A percentile compares a stretch with the other conserved stretches of the same genome.
Conservation (phyloP, 2,113 vertebrate species). For the Protobothrops mucrosquamatus region DNA sequence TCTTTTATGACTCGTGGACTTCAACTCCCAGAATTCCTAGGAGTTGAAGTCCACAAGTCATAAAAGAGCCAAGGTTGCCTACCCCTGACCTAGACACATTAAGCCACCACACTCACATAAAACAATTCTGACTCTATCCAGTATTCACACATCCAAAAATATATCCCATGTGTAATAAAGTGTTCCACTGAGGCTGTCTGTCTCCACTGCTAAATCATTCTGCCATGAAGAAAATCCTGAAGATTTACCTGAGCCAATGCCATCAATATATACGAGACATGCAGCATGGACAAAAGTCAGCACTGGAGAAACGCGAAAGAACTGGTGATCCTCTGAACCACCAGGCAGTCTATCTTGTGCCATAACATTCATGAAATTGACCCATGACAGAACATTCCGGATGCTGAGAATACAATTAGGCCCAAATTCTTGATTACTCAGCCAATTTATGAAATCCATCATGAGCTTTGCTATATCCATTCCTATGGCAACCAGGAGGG, state of each 20-base stretch:
- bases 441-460: slow-evolving; percentile 94
- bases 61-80: no score
- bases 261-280: slow-evolving; percentile 91
- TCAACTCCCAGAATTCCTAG: no score
- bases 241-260: slow-evolving; percentile 88
- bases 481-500: slow-evolving; percentile 61
- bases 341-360: slow-evolving; percentile 59
- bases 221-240: background rate
- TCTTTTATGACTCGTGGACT: no score
- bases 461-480: slow-evolving; percentile 85
- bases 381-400: slow-evolving; percentile 91
- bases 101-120: background rate
- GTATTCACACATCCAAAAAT: background rate
- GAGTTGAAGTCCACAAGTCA: no score
- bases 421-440: slow-evolving; percentile 89
- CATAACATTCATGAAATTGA: slow-evolving; percentile 88
- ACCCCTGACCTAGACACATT: background rate
- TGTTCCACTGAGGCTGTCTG: background rate
- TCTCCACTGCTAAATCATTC: background rate
- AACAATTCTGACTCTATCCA: background rate
- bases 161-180: background rate
- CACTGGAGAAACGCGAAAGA: slow-evolving; percentile 63
- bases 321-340: slow-evolving; percentile 49
- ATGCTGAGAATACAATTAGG: slow-evolving; percentile 87
- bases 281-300: slow-evolving; percentile 91